Evolutionary conservation across 2,797 vertebrate species (phyloP).

Genomic region (Basileuterus tristriatus): DNA sequence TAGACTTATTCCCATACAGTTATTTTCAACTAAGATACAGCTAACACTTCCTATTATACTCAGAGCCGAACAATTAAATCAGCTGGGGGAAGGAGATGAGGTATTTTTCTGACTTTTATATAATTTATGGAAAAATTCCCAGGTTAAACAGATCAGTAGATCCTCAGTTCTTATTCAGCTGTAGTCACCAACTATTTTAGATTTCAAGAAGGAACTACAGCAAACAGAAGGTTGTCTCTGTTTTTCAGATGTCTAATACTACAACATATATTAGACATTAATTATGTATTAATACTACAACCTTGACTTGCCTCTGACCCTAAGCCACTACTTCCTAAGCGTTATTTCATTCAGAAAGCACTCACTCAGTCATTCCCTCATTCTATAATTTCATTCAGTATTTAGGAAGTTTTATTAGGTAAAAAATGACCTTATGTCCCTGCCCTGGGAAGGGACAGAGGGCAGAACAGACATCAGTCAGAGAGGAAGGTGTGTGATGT

Average conservation of each 20-base stretch:
- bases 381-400: not conserved
- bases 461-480: not conserved
- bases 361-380: not conserved
- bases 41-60: not conserved
- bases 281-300: not conserved
- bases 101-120: not conserved
- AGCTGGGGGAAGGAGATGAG: not conserved
- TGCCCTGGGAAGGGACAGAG: fast-evolving
- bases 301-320: not conserved
- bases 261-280: not conserved
- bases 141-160: not conserved
- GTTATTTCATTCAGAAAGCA: not conserved
- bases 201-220: not conserved
- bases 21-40: not conserved
- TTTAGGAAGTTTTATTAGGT: not conserved
- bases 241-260: not conserved
- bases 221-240: not conserved
- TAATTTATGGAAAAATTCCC: not conserved
- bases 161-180: not conserved
- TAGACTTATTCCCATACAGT: not conserved
- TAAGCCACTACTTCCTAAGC: not conserved
- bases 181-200: not conserved
- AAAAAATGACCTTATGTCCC: not conserved
- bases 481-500: not conserved
- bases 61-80: not conserved